A percentile compares a stretch with the other conserved stretches of the same genome.
phyloP scores from a whole-genome alignment of 2,888 invertebrate genomes.

The Schrankia costaestrigalis region DNA sequence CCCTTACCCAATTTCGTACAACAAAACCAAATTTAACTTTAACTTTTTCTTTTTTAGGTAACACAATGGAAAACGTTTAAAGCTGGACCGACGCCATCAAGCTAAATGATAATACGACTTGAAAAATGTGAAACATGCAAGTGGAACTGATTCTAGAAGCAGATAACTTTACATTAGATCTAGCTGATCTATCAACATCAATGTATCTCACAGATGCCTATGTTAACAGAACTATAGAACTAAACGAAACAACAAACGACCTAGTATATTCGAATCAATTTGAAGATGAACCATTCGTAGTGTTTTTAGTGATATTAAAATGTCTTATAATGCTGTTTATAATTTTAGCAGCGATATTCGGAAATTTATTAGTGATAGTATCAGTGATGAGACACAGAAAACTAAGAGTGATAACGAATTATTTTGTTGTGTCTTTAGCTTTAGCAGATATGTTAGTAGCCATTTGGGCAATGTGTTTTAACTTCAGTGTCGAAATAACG shows the following conservation, averaged over 20 bases:
- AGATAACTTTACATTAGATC: conserved; percentile 62
- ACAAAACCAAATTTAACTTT: conserved; percentile 22
- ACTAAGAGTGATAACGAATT: conserved; percentile 92
- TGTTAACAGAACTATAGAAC: conserved; percentile 55
- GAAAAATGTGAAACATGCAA: conserved; percentile 66
- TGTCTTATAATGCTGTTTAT: conserved; percentile 92
- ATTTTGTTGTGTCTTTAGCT: conserved; percentile 96
- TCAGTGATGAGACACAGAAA: conserved; percentile 86
- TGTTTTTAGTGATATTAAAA: conserved; percentile 83
- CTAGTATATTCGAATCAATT: conserved; percentile 63
- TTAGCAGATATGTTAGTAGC: conserved; percentile 97
- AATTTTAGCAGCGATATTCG: conserved; percentile 93
- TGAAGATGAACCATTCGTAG: conserved; percentile 72
- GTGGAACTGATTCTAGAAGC: conserved; percentile 51
- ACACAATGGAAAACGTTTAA: conserved; percentile 24
- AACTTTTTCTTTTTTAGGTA: conserved; percentile 36
- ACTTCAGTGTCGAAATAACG: conserved; percentile 92
- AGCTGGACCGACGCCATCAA: conserved; percentile 25
- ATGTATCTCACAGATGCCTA: conserved; percentile 71
- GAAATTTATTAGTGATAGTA: conserved; percentile 94
- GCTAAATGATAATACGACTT: conserved; percentile 49
- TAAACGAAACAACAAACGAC: conserved; percentile 60
- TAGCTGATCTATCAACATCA: conserved; percentile 62
- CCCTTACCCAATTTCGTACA: conserved; percentile 10
- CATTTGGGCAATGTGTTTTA: conserved; percentile 96